Evolutionary conservation across 2,888 invertebrate genomes (phyloP).

Genomic region (Glaucopsyche alexis): DNA sequence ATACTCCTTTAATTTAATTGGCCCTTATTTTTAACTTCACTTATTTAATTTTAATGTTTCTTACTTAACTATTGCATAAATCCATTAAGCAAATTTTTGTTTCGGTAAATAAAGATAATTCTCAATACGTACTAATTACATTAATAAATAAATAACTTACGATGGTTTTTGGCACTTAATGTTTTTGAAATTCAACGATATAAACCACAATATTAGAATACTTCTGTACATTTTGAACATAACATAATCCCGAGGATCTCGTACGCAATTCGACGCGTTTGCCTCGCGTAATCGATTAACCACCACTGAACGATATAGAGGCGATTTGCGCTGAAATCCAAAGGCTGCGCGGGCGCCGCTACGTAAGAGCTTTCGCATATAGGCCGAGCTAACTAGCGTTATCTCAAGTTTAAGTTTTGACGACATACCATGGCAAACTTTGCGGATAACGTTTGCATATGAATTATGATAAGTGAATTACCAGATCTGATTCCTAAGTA

Average conservation of each 20-base stretch:
- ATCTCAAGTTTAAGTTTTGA: conserved; percentile 45
- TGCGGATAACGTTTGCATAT: conserved; percentile 40
- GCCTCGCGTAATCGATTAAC: conserved; percentile 61
- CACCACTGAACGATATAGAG: conserved; percentile 59
- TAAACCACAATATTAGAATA: conserved; percentile 51
- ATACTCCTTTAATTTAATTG: no score
- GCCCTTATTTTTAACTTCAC: no score
- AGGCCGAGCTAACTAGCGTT: conserved; percentile 47
- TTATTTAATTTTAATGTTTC: no score
- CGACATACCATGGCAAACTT: conserved; percentile 48
- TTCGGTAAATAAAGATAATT: no score
- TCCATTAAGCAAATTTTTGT: no score
- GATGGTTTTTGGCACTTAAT: conserved; percentile 56
- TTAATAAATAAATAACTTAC: conserved; percentile 51
- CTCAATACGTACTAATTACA: neutral
- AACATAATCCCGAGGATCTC: conserved; percentile 52
- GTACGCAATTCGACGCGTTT: conserved; percentile 51
- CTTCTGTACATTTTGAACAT: conserved; percentile 60
- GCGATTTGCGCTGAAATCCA: conserved; percentile 47
- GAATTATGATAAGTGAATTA: conserved; percentile 38
- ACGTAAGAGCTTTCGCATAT: conserved; percentile 59
- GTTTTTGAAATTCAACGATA: conserved; percentile 49
- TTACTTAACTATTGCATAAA: no score
- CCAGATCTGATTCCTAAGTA: conserved; percentile 30
- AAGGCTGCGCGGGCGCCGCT: conserved; percentile 59